Base-by-base conservation (phyloP, 2,113 vertebrate genomes). In the Sporophila hypoxantha region DNA sequence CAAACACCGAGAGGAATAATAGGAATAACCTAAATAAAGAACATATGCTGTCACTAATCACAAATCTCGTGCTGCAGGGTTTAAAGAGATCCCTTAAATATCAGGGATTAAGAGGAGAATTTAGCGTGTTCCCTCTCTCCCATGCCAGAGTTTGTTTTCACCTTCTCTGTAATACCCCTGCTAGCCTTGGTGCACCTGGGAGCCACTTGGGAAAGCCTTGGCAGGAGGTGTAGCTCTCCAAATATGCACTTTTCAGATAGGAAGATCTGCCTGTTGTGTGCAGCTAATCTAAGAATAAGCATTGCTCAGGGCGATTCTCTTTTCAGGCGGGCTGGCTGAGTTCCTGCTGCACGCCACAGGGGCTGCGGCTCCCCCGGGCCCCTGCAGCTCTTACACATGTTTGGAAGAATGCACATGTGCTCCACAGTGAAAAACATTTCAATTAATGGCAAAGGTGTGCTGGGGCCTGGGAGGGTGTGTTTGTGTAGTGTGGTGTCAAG, bases 81-180 rank as follows among this genome's bases (percentile, higher is more conserved):
- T 90, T 89, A 64, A 90, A 93, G 22, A 5, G 3, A 77, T 85
- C 68, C 76, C 37, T 91, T 89, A 89, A 84, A 69, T 74, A 74
- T 93, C 68, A 34, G 65, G 73, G 85, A 90, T 95, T 94, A 92
- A 60, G 82, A 61, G 57, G 44, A 68, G 47, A 76, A 67, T 87
- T 70, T 14, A 59, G 25, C 4, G 1, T 44, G 44, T 74, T 90
- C 37, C 60, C 39, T 82, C 64, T 75, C 30, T 66, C 59, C 59
- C 36, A 30, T 34, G 30, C n/a, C 44, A 56, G 50, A 78, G 41
- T 85, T 76, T 78, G 44, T 68, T 85, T 90, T 79, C 37, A 37
- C 41, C 82, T 80, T 85, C 56, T 50, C n/a, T 59, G 47, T 92
- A 77, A 74, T 74, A 80, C 41, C 36, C 25, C 12, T 64, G 60